A percentile compares a stretch with the other conserved stretches of the same genome.
Evolutionary conservation across 1,140 invertebrate genomes (phyloP).

Genomic region (Drosophila navojoa): DNA sequence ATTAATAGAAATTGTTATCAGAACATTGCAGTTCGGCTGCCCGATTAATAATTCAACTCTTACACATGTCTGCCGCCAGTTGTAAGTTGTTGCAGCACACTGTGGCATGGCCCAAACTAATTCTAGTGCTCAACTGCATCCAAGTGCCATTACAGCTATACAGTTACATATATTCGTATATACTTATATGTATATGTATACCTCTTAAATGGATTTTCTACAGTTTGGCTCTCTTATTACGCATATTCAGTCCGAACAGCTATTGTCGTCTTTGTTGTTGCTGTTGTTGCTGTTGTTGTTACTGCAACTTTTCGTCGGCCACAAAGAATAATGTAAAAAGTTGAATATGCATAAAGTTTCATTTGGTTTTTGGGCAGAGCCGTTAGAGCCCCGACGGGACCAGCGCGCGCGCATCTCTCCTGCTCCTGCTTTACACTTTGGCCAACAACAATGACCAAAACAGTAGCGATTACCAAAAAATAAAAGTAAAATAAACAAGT

Average conservation of each 20-base stretch:
- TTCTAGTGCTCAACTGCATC: background rate
- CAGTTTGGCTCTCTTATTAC: constrained; percentile 7
- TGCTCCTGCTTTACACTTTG: constrained; percentile 35
- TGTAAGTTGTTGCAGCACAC: background rate
- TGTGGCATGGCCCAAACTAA: background rate
- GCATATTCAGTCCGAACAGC: background rate
- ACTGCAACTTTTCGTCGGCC: constrained; percentile 63
- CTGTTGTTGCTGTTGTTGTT: constrained; percentile 15
- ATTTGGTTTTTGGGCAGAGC: constrained; percentile 64
- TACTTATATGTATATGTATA: no score
- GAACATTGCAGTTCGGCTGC: background rate
- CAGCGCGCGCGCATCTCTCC: background rate
- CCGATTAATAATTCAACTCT: background rate
- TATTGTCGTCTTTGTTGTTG: constrained; percentile 19
- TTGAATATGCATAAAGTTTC: constrained; percentile 80
- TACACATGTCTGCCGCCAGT: background rate
- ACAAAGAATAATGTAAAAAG: constrained; percentile 80
- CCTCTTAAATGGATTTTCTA: background rate
- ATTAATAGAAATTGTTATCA: constrained; percentile 3
- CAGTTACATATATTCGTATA: no score
- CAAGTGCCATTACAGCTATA: no score
- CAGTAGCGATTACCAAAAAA: constrained; percentile 26
- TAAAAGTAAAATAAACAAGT: constrained; percentile 21
- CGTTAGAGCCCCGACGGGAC: constrained; percentile 15
- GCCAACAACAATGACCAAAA: constrained; percentile 9